Evolutionary conservation across 2,797 vertebrate genomes (phyloP).

Genomic region (Sebastes wilsoni): DNA sequence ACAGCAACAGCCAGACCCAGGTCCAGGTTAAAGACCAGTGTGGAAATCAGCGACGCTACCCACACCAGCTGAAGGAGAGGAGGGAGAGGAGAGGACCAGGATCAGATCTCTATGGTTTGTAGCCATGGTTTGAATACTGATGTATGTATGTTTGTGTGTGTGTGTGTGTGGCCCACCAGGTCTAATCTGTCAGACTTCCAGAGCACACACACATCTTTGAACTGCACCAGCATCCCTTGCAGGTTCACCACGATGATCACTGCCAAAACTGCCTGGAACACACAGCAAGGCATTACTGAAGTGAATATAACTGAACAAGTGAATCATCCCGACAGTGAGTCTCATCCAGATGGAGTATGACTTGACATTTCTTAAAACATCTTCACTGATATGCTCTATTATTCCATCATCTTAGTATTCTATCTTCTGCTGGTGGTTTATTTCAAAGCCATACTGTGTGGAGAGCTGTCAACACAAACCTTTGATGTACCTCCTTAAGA

Average conservation of each 20-base stretch:
- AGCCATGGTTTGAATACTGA: background rate
- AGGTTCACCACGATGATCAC: conserved; percentile 91
- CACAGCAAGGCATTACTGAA: conserved; percentile 8
- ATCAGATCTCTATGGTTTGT: background rate
- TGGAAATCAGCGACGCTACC: conserved; percentile 85
- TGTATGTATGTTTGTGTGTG: background rate
- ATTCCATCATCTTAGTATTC: background rate
- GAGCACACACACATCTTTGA: conserved; percentile 85
- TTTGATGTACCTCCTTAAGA: background rate
- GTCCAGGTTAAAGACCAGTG: conserved; percentile 87
- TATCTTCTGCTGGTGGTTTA: background rate
- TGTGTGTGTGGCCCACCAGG: conserved; percentile 75
- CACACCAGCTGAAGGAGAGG: conserved; percentile 83
- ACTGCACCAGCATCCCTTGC: conserved; percentile 89
- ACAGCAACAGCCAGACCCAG: conserved; percentile 84
- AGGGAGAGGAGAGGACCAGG: background rate
- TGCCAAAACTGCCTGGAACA: conserved; percentile 86
- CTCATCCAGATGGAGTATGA: conserved; percentile 19
- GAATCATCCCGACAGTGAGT: conserved; percentile 21
- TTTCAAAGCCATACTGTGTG: background rate
- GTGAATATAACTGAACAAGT: background rate
- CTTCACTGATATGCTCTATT: background rate
- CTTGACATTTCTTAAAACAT: conserved; percentile 27
- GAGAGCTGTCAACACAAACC: background rate
- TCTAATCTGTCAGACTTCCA: conserved; percentile 91